These are phyloP conservation scores for Drosophila testacea DNA, from an alignment of 2,888 invertebrate genomes.

Conservation along the genomic window DNA sequence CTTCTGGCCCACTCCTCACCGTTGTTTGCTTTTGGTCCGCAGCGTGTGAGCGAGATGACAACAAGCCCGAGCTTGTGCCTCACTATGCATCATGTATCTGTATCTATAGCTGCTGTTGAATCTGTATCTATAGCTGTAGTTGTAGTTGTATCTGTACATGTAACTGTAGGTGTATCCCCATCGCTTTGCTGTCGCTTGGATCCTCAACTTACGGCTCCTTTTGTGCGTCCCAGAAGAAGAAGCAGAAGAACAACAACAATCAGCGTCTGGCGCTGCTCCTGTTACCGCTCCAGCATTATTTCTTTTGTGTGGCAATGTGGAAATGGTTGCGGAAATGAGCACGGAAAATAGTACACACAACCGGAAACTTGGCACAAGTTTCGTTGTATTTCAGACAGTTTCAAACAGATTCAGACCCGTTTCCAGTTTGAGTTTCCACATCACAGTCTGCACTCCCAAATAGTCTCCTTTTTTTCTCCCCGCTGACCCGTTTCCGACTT, in stretches of 20 bases:
- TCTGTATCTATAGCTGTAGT: constrained; percentile 12
- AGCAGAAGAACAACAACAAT: constrained; percentile 51
- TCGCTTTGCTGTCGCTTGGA: constrained; percentile 12
- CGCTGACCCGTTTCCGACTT: constrained; percentile 23
- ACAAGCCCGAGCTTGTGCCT: neutral
- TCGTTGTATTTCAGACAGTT: constrained; percentile 74
- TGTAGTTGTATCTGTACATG: constrained; percentile 17
- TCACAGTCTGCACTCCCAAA: constrained; percentile 23
- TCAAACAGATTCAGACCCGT: constrained; percentile 55
- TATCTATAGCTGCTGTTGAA: constrained; percentile 1
- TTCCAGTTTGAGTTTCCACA: constrained; percentile 23
- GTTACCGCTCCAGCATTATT: constrained; percentile 37
- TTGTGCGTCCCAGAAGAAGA: constrained; percentile 44
- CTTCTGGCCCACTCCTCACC: constrained; percentile 2
- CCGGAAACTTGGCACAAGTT: constrained; percentile 78
- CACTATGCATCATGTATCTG: constrained; percentile 22
- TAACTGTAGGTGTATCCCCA: constrained; percentile 20
- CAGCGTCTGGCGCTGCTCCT: constrained; percentile 23
- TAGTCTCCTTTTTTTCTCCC: neutral
- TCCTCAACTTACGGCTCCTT: constrained; percentile 60
- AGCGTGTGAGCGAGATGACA: constrained; percentile 33
- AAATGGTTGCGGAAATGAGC: constrained; percentile 79
- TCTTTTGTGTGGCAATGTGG: constrained; percentile 64
- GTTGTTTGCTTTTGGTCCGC: constrained; percentile 55
- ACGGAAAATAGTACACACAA: constrained; percentile 81